Evolutionary conservation across 2,113 vertebrate genomes (phyloP), one percentile per base, ranked within the genome.

Genomic region (Cariama cristata): DNA sequence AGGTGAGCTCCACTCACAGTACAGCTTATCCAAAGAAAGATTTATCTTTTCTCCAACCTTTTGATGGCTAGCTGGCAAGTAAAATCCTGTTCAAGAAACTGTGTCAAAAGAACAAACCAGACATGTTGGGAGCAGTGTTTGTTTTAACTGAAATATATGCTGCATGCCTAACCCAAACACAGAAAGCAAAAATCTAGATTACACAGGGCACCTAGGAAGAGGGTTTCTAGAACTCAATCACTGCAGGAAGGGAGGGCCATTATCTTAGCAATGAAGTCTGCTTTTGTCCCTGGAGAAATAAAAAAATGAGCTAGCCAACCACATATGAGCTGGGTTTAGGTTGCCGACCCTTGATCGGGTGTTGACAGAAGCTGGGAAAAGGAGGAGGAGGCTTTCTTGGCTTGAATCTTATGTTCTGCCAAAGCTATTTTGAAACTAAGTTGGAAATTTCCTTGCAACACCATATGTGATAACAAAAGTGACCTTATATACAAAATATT

Each of bases 381-480:
- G 71, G 38, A 92, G 81, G 47, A 68, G 44, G 40, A 28, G 55
- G 47, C 5, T 93, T 89, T 93, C 79, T 95, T 89, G 80, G 83
- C 74, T 90, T 91, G 52, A 93, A 52, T 85, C 71, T 63, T 52
- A 59, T 9, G 27, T 74, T 77, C 76, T 84, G 66, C 59, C 73
- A 87, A 91, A 79, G 79, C 38, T 93, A 67, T 93, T 96, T 94
- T 91, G 94, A 94, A 94, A 91, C 66, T 45, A 86, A 94, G 90
- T 66, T 94, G 73, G 83, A 97, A 90, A 91, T 84, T 91, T 95
- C 83, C 79, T 94, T 95, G 84, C 11, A 32, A 74, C 42, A 79
- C 89, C 45, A 28, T n/a, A 73, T 76, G 88, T 67, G 76, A 94
- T 95, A 97, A 90, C 69, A 88, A 88, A 95, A 95, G 72, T 90